A percentile compares a stretch with the other conserved stretches of the same genome.
Conservation (phyloP, 2,113 vertebrate species). For the Paradoxurus hermaphroditus region DNA sequence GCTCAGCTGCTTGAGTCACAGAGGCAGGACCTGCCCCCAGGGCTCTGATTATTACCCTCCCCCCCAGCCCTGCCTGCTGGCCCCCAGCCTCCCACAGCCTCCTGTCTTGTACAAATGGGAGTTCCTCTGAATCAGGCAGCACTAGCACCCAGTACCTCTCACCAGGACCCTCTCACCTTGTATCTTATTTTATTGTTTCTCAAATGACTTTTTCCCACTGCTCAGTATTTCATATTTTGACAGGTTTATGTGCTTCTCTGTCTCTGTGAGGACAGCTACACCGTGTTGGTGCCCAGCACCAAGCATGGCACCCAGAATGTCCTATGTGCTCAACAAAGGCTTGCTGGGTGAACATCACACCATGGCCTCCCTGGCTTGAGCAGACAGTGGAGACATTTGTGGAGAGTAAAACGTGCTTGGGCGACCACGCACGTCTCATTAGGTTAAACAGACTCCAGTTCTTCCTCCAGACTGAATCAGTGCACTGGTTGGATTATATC, state of each 20-base stretch:
- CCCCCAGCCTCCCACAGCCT: not conserved
- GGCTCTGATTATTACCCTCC: not conserved
- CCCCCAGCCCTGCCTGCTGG: not conserved
- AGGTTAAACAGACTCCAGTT: not conserved
- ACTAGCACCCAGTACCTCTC: no score
- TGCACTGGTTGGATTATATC: not conserved
- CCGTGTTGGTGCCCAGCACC: not conserved
- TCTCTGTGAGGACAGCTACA: not conserved
- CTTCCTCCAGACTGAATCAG: not conserved
- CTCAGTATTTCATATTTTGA: not conserved
- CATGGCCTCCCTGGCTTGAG: not conserved
- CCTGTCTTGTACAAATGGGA: not conserved
- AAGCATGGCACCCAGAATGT: fast-evolving
- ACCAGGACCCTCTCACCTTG: not conserved
- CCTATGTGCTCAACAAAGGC: not conserved
- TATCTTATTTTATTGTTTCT: not conserved
- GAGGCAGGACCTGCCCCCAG: not conserved
- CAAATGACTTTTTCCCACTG: not conserved
- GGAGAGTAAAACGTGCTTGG: fast-evolving
- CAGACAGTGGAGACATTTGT: not conserved
- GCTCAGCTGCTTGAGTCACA: not conserved
- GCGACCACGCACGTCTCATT: not conserved
- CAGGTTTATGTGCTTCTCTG: not conserved
- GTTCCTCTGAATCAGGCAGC: not conserved
- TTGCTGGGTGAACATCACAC: not conserved